Conservation (phyloP, 2,113 vertebrate genomes). For the Callaeas wilsoni region DNA sequence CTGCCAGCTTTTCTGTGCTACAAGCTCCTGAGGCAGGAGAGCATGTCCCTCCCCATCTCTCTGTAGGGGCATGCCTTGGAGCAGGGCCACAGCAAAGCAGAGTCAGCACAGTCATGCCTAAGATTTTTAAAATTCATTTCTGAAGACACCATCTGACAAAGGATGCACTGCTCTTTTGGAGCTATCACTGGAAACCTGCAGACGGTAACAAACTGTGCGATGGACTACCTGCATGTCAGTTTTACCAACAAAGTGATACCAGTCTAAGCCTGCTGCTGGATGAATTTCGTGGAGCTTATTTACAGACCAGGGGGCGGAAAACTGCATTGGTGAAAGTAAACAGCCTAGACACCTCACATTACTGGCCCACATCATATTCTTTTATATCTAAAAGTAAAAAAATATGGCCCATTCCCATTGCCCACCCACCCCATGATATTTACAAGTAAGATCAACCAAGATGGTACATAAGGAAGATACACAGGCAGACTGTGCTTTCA, state of each 20-base stretch:
- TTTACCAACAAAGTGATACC: neutral
- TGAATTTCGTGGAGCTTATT: slow-evolving; percentile 36
- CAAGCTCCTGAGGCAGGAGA: neutral
- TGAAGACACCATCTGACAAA: neutral
- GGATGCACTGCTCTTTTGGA: neutral
- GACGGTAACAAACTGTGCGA: neutral
- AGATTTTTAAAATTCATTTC: neutral
- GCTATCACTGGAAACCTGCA: neutral
- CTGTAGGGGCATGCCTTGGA: neutral
- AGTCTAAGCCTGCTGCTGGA: slow-evolving; percentile 17
- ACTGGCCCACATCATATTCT: slow-evolving; percentile 71
- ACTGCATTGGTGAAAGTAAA: slow-evolving; percentile 61
- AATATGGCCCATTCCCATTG: slow-evolving; percentile 56
- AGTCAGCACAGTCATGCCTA: neutral
- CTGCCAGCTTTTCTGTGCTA: neutral
- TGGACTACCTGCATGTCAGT: neutral
- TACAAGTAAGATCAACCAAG: slow-evolving; percentile 51
- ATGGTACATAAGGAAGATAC: slow-evolving; percentile 34
- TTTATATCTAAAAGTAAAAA: slow-evolving; percentile 73
- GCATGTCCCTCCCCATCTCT: neutral
- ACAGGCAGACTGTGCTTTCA: slow-evolving; percentile 29
- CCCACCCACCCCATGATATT: slow-evolving; percentile 44
- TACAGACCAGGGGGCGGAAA: slow-evolving; percentile 46
- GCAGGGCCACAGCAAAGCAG: neutral
- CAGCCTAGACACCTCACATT: slow-evolving; percentile 66